Conservation (phyloP, 2,113 vertebrate species). For the Hyla sarda region DNA sequence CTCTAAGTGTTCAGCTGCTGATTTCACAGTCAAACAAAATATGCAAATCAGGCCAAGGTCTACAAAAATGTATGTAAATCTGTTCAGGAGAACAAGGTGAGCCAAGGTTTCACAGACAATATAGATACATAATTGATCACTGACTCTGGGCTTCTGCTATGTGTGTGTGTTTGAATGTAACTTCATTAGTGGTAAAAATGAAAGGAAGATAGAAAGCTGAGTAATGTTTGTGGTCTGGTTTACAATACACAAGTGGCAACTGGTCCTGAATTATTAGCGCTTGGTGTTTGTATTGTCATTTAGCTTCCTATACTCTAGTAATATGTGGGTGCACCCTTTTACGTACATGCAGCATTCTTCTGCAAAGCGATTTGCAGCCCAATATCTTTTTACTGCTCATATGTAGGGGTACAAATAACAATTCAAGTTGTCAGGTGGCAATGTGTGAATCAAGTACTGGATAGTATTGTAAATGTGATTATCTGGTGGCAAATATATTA, state of each 20-base stretch:
- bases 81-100: not conserved
- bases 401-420: no score
- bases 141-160: not conserved
- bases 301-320: not conserved
- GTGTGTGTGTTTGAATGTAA: not conserved
- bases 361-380: no score
- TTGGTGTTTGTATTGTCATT: not conserved
- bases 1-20: constrained; percentile 39
- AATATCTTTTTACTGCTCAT: no score
- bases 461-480: no score
- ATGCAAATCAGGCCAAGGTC: constrained; percentile 32
- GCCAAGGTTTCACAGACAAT: not conserved
- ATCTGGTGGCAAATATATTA: no score
- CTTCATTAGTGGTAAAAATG: constrained; percentile 27
- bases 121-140: not conserved
- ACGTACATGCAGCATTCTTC: no score
- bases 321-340: not conserved
- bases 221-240: constrained; percentile 13
- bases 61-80: constrained; percentile 11
- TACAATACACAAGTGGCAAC: not conserved
- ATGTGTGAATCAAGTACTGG: no score
- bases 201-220: not conserved
- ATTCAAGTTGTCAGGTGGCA: no score
- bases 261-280: not conserved
- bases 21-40: constrained; percentile 21